These are phyloP conservation scores for Pangasius sanitwongsei DNA, from an alignment of 2,797 vertebrate species.

Conservation along the genomic window DNA sequence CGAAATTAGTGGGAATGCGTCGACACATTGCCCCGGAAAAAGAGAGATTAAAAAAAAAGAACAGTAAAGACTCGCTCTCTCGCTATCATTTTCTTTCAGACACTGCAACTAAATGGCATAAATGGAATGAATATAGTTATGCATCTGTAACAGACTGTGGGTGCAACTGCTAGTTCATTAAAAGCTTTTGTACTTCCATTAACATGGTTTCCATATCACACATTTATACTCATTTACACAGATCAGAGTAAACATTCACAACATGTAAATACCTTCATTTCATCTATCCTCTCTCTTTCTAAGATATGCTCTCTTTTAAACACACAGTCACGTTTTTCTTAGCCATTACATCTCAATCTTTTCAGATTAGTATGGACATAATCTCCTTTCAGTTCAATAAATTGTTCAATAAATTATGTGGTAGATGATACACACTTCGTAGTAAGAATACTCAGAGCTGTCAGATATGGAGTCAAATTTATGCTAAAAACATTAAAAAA, in stretches of 20 bases:
- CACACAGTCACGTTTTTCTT: neutral
- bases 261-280: neutral
- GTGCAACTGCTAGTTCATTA: conserved; percentile 10
- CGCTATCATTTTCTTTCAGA: conserved; percentile 15
- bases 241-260: neutral
- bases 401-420: neutral
- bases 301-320: neutral
- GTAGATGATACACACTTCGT: neutral
- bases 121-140: neutral
- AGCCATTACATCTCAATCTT: neutral
- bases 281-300: neutral
- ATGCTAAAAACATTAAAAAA: neutral
- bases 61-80: neutral
- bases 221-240: neutral
- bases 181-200: conserved; percentile 14
- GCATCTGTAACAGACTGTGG: conserved; percentile 2
- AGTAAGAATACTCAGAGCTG: neutral
- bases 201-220: neutral
- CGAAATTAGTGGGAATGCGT: neutral
- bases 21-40: neutral
- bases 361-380: neutral
- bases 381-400: neutral
- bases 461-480: neutral
- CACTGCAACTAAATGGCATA: neutral
- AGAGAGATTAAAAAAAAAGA: neutral